phyloP scores from a whole-genome alignment of 2,888 invertebrate species.

The Rhopalosiphum nymphaeae region DNA sequence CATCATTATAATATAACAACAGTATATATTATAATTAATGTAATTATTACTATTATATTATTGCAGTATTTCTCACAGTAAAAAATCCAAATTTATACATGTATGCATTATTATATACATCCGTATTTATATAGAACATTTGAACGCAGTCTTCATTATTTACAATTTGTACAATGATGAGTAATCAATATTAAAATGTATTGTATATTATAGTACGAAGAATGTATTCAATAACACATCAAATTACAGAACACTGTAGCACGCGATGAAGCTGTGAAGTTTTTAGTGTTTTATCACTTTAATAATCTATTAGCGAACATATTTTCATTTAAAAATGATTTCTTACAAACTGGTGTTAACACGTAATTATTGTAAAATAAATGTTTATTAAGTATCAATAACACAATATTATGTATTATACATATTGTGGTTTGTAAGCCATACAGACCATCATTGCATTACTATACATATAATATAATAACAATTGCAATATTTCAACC shows the following conservation, averaged over 20 bases:
- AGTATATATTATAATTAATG: not conserved
- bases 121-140: not conserved
- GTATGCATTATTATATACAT: not conserved
- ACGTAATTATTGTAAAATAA: not conserved
- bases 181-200: not conserved
- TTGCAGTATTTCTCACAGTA: not conserved
- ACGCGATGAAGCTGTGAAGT: not conserved
- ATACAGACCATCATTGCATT: not conserved
- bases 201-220: not conserved
- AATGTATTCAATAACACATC: not conserved
- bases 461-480: not conserved
- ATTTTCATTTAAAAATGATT: not conserved
- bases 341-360: not conserved
- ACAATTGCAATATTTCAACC: not conserved
- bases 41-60: not conserved
- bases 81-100: not conserved
- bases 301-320: not conserved
- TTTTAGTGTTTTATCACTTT: not conserved
- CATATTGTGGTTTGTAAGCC: not conserved
- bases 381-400: not conserved
- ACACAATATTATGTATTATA: not conserved
- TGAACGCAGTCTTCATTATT: not conserved
- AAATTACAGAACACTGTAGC: not conserved
- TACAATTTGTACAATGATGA: not conserved
- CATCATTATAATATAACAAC: not conserved